Evolutionary conservation across 2,888 invertebrate species (phyloP).

Genomic region (Drosophila colorata): DNA sequence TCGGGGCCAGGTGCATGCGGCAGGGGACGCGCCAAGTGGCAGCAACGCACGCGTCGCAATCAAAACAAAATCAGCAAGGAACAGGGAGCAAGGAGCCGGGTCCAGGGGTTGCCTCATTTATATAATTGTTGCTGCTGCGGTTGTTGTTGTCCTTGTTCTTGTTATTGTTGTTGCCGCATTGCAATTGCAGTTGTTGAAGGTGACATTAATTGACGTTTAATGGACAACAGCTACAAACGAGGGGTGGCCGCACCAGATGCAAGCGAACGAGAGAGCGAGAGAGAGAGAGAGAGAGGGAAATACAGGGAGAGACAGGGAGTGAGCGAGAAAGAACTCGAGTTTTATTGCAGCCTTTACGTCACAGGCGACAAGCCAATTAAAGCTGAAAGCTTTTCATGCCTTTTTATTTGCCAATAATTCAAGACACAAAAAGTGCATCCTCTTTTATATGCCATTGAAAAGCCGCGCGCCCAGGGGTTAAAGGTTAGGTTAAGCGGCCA

Average conservation of each 20-base stretch:
- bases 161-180: slow-evolving; percentile 31
- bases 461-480: slow-evolving; percentile 33
- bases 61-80: slow-evolving; percentile 62
- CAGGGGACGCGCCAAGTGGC: slow-evolving; percentile 13
- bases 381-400: slow-evolving; percentile 50
- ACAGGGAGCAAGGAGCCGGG: slow-evolving; percentile 4
- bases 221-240: slow-evolving; percentile 32
- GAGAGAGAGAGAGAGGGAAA: neutral
- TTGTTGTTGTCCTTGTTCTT: neutral
- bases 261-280: neutral
- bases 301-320: neutral
- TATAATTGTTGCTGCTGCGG: neutral
- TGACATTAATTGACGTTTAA: slow-evolving; percentile 79
- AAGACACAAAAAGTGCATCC: slow-evolving; percentile 61
- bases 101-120: slow-evolving; percentile 21
- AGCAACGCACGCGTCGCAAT: slow-evolving; percentile 71
- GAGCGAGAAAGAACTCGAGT: neutral
- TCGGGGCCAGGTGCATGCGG: slow-evolving; percentile 5
- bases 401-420: slow-evolving; percentile 56
- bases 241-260: slow-evolving; percentile 27
- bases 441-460: slow-evolving; percentile 18
- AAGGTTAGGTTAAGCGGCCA: slow-evolving; percentile 39
- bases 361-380: slow-evolving; percentile 50
- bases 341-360: slow-evolving; percentile 1
- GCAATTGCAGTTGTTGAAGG: slow-evolving; percentile 77